A percentile compares a stretch with the other conserved stretches of the same genome.
Evolutionary conservation across 2,797 vertebrate species (phyloP).

Genomic region (Coccyzus lansbergi): DNA sequence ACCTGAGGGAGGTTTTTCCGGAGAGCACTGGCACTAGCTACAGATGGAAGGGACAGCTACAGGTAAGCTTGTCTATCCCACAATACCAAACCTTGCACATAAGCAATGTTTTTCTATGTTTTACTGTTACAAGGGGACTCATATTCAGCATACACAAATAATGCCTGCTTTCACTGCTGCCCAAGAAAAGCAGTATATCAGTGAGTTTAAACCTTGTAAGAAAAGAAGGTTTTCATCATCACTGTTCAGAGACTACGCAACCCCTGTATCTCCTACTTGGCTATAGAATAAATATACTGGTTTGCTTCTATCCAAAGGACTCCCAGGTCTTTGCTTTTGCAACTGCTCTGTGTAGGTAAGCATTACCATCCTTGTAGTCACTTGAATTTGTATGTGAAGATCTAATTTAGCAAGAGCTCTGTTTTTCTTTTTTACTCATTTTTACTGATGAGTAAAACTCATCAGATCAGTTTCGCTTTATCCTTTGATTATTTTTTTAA

Average conservation of each 20-base stretch:
- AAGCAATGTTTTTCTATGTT: background rate
- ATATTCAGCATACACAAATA: background rate
- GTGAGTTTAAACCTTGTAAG: background rate
- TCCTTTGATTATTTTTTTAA: conserved; percentile 24
- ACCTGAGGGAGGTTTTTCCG: background rate
- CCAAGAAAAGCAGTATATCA: background rate
- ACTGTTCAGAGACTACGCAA: background rate
- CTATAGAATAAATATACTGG: background rate
- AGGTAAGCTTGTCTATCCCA: background rate
- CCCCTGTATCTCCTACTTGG: background rate
- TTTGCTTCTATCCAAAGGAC: background rate
- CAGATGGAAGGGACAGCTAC: background rate
- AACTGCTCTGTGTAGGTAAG: background rate
- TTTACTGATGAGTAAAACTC: background rate
- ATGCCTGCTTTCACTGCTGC: background rate
- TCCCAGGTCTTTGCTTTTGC: background rate
- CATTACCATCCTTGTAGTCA: background rate
- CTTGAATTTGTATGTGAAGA: background rate
- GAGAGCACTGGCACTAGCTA: background rate
- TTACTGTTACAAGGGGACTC: background rate
- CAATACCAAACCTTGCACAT: background rate
- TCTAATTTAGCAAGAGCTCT: background rate
- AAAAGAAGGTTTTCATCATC: background rate
- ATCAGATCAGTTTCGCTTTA: background rate
- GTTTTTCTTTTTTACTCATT: background rate